Base-by-base conservation (phyloP, 64 coral and sea anemone species). In the Porites lutea region DNA sequence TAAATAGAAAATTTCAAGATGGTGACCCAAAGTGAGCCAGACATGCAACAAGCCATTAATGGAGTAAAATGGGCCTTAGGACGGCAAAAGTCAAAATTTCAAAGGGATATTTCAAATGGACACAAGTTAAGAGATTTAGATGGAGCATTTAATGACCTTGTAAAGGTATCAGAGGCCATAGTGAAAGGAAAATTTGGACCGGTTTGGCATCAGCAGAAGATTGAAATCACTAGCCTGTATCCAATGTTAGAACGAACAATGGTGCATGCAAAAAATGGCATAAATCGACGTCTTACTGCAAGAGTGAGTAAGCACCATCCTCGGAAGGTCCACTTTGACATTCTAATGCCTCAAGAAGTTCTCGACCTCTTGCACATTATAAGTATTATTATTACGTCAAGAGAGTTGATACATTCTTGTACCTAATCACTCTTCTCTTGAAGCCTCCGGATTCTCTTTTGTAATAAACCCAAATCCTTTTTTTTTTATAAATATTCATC, bases 281-380 rank as follows among this genome's bases (percentile, higher is more conserved):
- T 93, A 71, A 15, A 62, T 79, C 18, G 91, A 37, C 59, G 91
- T 48, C 52, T 93, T 53, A 77, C 81, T 5, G 74, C 83, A 23
- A 67, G 83, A 59, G 88, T 93, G 83, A 88, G 91, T 72, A 93
- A 87, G 74, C 13, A 72, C 51, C 83, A 93, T 54, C 82, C 74
- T 9, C 88, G 74, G 91, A 50, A 67, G 75, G 74, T 89, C 48
- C 0, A 21, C 57, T 77, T 79, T 65, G 74, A 89, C 66, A 63
- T 71, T 23, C 49, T 16, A 51, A 74, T 74, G 86, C 52, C 92
- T 74, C 65, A 27, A 86, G 86, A 93, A 55, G 86, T 93, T 67
- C 88, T 93, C 52, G 23, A 93, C 52, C 27, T 93, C n/a, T 81
- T 88, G 55, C 74, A 71, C 46, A 70, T 61, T 5, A 58, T 49